These are phyloP conservation scores for Zhuqinia jingwanae DNA, from an alignment of 2,888 invertebrate species.

Conservation along the genomic window DNA sequence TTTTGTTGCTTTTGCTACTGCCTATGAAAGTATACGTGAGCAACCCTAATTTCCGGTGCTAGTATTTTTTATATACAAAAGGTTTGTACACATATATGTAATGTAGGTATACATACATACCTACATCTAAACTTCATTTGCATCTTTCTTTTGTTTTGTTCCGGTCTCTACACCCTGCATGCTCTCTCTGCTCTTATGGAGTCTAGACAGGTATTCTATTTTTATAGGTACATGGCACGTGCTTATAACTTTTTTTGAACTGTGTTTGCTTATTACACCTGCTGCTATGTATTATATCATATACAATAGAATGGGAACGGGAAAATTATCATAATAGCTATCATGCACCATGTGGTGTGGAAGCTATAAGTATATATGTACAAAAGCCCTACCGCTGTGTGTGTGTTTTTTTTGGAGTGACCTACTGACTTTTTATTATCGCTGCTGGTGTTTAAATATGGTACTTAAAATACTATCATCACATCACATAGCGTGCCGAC, in stretches of 20 bases:
- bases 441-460: not conserved
- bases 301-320: not conserved
- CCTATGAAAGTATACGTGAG: slow-evolving; percentile 35
- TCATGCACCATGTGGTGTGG: slow-evolving; percentile 2
- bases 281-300: not conserved
- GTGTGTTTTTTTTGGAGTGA: not conserved
- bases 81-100: too few species aligned
- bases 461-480: slow-evolving; percentile 13
- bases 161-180: too few species aligned
- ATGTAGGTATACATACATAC: too few species aligned
- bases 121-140: slow-evolving; percentile 1
- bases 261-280: not conserved
- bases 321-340: slow-evolving; percentile 24
- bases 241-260: not conserved
- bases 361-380: not conserved
- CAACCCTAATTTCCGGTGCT: slow-evolving; percentile 62
- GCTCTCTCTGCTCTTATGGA: not conserved
- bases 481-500: not conserved
- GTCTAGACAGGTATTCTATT: not conserved
- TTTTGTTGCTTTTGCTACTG: not conserved
- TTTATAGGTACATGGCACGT: not conserved
- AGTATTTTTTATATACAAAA: not conserved
- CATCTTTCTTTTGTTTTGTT: slow-evolving; percentile 2
- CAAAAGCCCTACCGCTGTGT: not conserved
- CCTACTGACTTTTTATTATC: slow-evolving; percentile 31